phyloP scores from a whole-genome alignment of 1,140 invertebrate genomes.

The Myzus persicae region DNA sequence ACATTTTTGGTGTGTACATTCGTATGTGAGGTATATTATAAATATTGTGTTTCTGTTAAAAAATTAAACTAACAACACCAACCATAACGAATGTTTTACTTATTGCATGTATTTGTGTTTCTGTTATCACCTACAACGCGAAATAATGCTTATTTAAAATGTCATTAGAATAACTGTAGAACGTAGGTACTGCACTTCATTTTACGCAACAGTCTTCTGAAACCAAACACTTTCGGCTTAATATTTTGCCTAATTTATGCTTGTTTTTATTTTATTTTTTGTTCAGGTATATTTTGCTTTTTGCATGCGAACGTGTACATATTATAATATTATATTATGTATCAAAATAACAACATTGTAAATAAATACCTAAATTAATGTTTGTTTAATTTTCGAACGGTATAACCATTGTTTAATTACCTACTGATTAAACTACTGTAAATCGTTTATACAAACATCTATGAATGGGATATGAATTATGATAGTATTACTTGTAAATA shows the following conservation, averaged over 20 bases:
- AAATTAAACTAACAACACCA: not conserved
- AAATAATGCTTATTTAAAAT: not conserved
- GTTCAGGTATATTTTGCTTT: slow-evolving; percentile 1
- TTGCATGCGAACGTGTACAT: not conserved
- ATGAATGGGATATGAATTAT: not conserved
- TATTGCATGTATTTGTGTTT: not conserved
- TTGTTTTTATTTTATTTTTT: slow-evolving; percentile 3
- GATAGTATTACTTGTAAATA: not conserved
- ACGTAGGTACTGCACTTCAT: not conserved
- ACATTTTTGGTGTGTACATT: not conserved
- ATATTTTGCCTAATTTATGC: not conserved
- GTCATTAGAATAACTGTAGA: not conserved
- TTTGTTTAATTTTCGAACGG: not conserved
- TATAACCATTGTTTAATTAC: slow-evolving; percentile 35
- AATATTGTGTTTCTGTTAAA: not conserved
- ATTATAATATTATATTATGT: not conserved
- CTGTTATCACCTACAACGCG: not conserved
- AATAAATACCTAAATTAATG: not conserved
- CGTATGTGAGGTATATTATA: not conserved
- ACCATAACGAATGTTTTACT: not conserved
- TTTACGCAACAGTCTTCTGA: not conserved
- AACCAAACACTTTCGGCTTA: not conserved
- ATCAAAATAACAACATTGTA: not conserved
- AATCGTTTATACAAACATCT: not conserved
- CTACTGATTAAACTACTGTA: not conserved